Conservation (phyloP, 2,797 vertebrate species). For the Simalia tracyae region DNA sequence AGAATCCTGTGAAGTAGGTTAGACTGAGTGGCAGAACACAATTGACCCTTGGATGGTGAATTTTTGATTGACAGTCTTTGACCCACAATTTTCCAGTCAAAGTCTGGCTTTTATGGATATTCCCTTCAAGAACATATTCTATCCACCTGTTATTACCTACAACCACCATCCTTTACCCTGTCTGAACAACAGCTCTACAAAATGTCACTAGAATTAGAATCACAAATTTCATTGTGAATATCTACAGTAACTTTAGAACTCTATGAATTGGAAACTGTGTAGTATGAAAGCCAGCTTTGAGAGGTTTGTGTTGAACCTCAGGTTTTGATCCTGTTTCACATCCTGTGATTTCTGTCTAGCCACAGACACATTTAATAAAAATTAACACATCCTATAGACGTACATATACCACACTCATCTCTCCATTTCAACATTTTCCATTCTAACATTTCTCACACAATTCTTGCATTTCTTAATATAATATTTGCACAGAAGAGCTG, state of each 20-base stretch:
- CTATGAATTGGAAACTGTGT: not conserved
- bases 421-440: not conserved
- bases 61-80: not conserved
- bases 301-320: not conserved
- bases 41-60: not conserved
- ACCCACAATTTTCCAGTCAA: not conserved
- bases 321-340: constrained; percentile 29
- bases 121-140: not conserved
- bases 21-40: not conserved
- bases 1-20: not conserved
- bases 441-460: not conserved
- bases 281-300: not conserved
- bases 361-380: constrained; percentile 12
- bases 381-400: not conserved
- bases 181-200: not conserved
- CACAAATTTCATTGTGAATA: not conserved
- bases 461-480: not conserved
- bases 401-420: not conserved
- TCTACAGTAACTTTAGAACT: not conserved
- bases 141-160: not conserved
- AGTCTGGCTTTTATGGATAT: not conserved
- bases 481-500: not conserved
- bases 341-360: constrained; percentile 30
- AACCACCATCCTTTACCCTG: not conserved
- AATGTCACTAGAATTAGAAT: not conserved